These are phyloP conservation scores for Syncerus caffer DNA, from an alignment of 2,797 vertebrate species.

Conservation along the genomic window DNA sequence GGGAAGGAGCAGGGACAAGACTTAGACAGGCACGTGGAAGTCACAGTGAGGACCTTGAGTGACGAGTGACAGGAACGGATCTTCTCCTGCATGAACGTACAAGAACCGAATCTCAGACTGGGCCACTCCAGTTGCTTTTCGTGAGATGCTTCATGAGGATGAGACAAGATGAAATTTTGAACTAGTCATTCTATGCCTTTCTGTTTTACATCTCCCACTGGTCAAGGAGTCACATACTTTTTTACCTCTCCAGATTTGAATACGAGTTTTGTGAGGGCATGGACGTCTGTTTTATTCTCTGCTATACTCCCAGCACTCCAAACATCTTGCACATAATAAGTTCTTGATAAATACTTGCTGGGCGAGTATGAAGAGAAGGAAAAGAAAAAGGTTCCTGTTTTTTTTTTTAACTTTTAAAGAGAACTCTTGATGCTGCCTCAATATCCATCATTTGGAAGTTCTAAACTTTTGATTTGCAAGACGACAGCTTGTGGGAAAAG, in stretches of 20 bases:
- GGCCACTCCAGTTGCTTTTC: not conserved
- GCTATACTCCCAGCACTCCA: not conserved
- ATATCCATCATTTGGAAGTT: not conserved
- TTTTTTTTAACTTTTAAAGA: not conserved
- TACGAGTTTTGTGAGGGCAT: not conserved
- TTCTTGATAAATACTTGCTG: not conserved
- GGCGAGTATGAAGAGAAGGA: not conserved
- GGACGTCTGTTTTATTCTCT: not conserved
- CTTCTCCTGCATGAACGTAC: not conserved
- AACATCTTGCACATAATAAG: not conserved
- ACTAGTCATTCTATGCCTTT: not conserved
- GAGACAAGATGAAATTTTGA: not conserved
- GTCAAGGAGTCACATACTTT: not conserved
- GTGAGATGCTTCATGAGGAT: not conserved
- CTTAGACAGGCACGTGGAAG: accelerated
- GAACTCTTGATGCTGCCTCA: not conserved
- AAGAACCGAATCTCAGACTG: not conserved
- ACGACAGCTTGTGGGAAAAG: not conserved
- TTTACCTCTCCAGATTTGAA: not conserved
- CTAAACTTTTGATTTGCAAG: not conserved
- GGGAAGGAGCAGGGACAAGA: not conserved
- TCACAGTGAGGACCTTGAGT: not conserved
- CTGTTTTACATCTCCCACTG: not conserved
- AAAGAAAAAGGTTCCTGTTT: not conserved
- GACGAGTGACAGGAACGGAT: not conserved